These are phyloP conservation scores for Desmophyllum pertusum DNA, from an alignment of 92 coral and sea anemone species.

Conservation along the genomic window DNA sequence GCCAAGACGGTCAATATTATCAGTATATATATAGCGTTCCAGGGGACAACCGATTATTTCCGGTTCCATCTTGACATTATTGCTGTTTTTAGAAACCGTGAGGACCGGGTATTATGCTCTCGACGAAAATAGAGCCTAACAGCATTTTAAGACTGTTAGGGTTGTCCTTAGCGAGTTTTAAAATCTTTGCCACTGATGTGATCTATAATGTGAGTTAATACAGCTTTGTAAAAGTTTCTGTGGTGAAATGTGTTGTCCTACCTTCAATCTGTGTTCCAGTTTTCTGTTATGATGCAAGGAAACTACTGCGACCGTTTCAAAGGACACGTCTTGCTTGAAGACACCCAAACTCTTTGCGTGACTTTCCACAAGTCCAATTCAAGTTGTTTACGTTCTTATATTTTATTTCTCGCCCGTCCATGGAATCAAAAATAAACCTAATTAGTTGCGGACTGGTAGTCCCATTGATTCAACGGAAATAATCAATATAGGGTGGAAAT, in stretches of 20 bases:
- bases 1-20: neutral
- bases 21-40: neutral
- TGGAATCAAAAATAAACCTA: slow-evolving; percentile 3
- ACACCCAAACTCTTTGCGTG: slow-evolving; percentile 2
- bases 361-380: neutral
- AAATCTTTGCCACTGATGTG: neutral
- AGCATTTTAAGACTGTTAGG: neutral
- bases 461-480: slow-evolving; percentile 10
- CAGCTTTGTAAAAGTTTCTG: neutral
- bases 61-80: neutral
- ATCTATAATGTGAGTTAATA: neutral
- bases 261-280: neutral
- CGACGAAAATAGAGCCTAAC: neutral
- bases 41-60: neutral
- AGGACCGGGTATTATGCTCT: neutral
- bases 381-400: slow-evolving; percentile 1
- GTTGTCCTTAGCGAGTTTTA: neutral
- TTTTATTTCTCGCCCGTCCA: neutral
- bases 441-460: slow-evolving; percentile 22
- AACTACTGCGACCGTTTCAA: neutral
- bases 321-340: neutral
- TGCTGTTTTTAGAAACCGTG: neutral
- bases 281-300: neutral
- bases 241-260: neutral
- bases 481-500: neutral